Evolutionary conservation across 2,888 invertebrate species (phyloP).

Genomic region (Heliconius aoede): DNA sequence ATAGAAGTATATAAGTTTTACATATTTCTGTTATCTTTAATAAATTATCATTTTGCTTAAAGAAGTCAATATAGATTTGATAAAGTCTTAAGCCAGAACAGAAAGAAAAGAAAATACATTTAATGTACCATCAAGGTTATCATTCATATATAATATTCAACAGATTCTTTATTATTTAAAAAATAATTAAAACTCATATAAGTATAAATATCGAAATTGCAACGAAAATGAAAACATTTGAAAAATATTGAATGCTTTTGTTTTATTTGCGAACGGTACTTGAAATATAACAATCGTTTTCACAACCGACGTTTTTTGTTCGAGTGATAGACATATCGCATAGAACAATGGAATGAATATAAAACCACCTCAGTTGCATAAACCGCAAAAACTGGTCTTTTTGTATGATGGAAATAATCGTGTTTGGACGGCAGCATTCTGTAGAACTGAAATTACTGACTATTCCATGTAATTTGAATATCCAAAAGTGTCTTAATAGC

Average conservation of each 20-base stretch:
- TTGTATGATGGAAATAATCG: constrained; percentile 48
- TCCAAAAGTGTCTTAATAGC: too few relatives aligned
- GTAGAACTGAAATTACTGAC: too few relatives aligned
- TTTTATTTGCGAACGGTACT: constrained; percentile 39
- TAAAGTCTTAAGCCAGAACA: neutral
- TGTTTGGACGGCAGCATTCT: neutral
- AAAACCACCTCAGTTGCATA: constrained; percentile 41
- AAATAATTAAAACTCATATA: constrained; percentile 18
- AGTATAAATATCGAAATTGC: constrained; percentile 29
- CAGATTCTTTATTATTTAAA: constrained; percentile 6
- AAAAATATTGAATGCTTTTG: constrained; percentile 42
- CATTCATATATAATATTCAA: neutral
- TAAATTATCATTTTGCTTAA: neutral
- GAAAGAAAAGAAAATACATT: neutral
- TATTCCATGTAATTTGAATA: too few relatives aligned
- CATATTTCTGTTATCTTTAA: too few relatives aligned
- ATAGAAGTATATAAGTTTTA: too few relatives aligned
- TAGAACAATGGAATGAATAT: constrained; percentile 41
- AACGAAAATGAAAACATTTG: constrained; percentile 33
- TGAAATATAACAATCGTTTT: constrained; percentile 44
- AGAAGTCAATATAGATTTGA: neutral
- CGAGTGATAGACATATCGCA: constrained; percentile 43
- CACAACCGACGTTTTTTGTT: constrained; percentile 40
- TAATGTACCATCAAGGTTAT: neutral
- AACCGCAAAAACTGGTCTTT: constrained; percentile 46